Evolutionary conservation across 2,888 invertebrate genomes (phyloP).

Genomic region (Drosophila anceps): DNA sequence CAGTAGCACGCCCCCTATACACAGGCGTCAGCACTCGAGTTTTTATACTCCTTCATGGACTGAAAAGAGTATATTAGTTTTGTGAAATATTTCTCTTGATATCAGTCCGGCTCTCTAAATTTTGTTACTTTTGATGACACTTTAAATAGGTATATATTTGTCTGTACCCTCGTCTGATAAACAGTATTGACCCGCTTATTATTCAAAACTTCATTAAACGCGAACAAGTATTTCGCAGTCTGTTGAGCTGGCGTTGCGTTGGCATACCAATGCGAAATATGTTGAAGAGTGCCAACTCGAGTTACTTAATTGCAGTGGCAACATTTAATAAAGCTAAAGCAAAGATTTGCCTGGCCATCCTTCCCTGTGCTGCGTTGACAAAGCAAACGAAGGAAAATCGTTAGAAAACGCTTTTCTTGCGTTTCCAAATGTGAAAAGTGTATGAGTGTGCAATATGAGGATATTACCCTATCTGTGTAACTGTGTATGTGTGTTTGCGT

Average conservation of each 20-base stretch:
- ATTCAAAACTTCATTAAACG: not conserved
- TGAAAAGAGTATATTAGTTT: not conserved
- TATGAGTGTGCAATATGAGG: slow-evolving; percentile 6
- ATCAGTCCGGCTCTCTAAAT: no score
- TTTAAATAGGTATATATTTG: no score
- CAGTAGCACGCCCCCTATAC: not conserved
- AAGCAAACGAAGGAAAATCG: slow-evolving; percentile 26
- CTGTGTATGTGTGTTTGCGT: slow-evolving; percentile 3
- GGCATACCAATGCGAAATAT: not conserved
- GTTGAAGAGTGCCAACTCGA: slow-evolving; percentile 29
- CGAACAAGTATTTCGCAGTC: not conserved
- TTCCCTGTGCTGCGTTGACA: slow-evolving; percentile 7
- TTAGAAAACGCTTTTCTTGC: slow-evolving; percentile 49
- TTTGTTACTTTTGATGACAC: no score
- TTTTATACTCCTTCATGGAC: not conserved
- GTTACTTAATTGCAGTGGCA: slow-evolving; percentile 73
- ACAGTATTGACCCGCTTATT: not conserved
- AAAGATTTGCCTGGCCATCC: slow-evolving; percentile 20
- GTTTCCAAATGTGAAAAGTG: slow-evolving; percentile 39
- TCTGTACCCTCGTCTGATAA: not conserved
- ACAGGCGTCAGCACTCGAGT: not conserved
- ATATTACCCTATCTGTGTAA: not conserved
- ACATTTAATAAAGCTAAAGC: slow-evolving; percentile 60
- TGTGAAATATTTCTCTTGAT: not conserved
- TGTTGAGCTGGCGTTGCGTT: not conserved